Percentiles rank a stretch among this genome's conserved stretches.
These are phyloP conservation scores for Xylocampa areola DNA, from an alignment of 2,888 invertebrate genomes.

Conservation along the genomic window DNA sequence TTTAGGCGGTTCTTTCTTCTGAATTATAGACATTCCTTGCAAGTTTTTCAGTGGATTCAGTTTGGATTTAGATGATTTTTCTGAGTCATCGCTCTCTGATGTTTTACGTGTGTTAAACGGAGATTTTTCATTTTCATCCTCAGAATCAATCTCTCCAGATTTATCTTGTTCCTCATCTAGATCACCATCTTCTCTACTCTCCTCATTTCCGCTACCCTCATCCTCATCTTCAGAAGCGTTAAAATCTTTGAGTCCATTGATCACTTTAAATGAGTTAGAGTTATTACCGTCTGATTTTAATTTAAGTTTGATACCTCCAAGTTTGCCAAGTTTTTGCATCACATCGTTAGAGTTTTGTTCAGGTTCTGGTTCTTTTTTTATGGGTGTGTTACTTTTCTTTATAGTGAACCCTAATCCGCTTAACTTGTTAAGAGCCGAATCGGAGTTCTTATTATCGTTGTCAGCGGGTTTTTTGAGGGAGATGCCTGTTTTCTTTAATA, in stretches of 20 bases:
- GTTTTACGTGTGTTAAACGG: constrained; percentile 51
- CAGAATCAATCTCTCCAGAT: constrained; percentile 67
- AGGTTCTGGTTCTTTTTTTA: constrained; percentile 77
- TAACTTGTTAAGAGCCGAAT: constrained; percentile 80
- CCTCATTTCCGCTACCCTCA: constrained; percentile 75
- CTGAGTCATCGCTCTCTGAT: constrained; percentile 70
- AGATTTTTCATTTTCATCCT: constrained; percentile 61
- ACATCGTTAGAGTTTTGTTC: constrained; percentile 70
- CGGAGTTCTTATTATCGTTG: constrained; percentile 67
- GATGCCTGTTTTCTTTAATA: constrained; percentile 79
- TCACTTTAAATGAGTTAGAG: constrained; percentile 81
- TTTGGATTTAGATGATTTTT: constrained; percentile 44
- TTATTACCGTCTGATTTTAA: constrained; percentile 83
- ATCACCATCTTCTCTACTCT: constrained; percentile 68
- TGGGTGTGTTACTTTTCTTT: constrained; percentile 78
- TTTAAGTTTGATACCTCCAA: constrained; percentile 86
- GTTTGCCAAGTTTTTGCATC: constrained; percentile 80
- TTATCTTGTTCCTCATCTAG: constrained; percentile 68
- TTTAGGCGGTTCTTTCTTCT: constrained; percentile 63
- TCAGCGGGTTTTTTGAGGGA: constrained; percentile 77
- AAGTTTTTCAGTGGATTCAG: constrained; percentile 63
- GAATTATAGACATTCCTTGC: constrained; percentile 64
- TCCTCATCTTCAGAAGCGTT: constrained; percentile 84
- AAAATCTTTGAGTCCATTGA: constrained; percentile 85
- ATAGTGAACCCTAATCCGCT: constrained; percentile 85